Evolutionary conservation across 1,140 invertebrate genomes (phyloP), one percentile per base, ranked within the genome.

Genomic region (Acromyrmex heyeri): DNA sequence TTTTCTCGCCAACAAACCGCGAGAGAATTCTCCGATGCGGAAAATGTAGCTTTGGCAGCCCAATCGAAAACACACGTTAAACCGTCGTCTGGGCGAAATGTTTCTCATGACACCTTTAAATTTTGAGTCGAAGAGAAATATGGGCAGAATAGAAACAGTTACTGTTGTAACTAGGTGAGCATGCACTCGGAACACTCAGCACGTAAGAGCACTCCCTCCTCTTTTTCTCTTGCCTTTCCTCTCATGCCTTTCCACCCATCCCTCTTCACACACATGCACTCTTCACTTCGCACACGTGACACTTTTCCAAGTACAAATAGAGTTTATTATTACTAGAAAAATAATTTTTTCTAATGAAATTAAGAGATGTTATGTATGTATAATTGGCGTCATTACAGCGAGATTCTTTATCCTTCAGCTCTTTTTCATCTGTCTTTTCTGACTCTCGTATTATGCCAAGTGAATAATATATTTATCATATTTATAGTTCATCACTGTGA

Each of bases 131-230:
- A 53, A 53, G 55, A 27, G 61, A 70, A 81, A 70, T 81, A 81
- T 24, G 30, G 8, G 30, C 30, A 67, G n/a, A 69, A 44, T 24
- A 67, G 14, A 70, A 57, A 81, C 30, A n/a, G n/a, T n/a, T n/a
- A 57, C 16, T 38, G 30, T 8, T 38, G 50, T 81, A 69, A 77
- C 70, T 78, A 69, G 87, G 79, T 88, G 81, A 86, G 82, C 87
- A 34, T 79, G 48, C 77, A 79, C 61, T 44, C 38, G 75, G 21
- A 59, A 44, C 72, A 75, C 50, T 78, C 76, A 55, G 59, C 62
- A 55, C 62, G n/a, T 81, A 81, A 81, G n/a, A 57, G 30, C 57
- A 27, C 21, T 69, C 48, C 8, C 30, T 27, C 27, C 5, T 21
- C n/a, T 44, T 27, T 44, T 24, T 53, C 34, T 30, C 14, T 2